A percentile compares a stretch with the other conserved stretches of the same genome.
phyloP scores from a whole-genome alignment of 2,888 invertebrate species.

The Ariolimax columbianus region DNA sequence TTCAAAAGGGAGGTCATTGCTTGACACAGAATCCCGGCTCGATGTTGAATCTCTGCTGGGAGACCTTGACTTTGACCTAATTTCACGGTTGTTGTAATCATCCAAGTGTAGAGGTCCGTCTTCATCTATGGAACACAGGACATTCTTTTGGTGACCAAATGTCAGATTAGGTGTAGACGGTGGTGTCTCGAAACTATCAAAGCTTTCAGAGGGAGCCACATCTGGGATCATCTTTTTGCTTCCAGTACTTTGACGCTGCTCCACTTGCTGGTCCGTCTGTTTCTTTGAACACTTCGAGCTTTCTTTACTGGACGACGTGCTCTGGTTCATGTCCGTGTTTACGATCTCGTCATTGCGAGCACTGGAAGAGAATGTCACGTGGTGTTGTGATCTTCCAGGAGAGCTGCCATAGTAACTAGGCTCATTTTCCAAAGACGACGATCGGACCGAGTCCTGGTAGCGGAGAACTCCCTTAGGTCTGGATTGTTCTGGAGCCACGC shows the following conservation, averaged over 20 bases:
- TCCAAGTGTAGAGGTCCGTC: background rate
- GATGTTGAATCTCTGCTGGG: constrained; percentile 11
- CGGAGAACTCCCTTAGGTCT: constrained; percentile 12
- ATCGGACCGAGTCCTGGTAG: background rate
- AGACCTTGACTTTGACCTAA: background rate
- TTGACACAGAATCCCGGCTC: background rate
- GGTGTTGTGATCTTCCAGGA: background rate
- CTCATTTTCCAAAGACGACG: background rate
- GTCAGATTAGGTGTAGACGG: background rate
- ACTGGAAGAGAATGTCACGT: background rate
- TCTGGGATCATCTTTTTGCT: background rate
- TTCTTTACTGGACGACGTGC: background rate
- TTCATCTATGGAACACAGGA: constrained; percentile 11
- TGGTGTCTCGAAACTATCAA: constrained; percentile 1
- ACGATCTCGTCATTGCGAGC: background rate
- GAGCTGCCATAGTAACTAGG: background rate
- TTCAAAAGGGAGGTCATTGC: background rate
- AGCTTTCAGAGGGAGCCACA: background rate
- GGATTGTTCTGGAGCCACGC: too few relatives aligned
- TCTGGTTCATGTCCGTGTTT: background rate
- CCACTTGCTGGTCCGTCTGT: background rate
- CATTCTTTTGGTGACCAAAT: background rate
- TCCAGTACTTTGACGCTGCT: background rate
- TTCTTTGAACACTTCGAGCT: background rate
- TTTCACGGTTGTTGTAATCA: background rate